Evolutionary conservation across 2,113 vertebrate species (phyloP).

Genomic region (Oncorhynchus gorbuscha): DNA sequence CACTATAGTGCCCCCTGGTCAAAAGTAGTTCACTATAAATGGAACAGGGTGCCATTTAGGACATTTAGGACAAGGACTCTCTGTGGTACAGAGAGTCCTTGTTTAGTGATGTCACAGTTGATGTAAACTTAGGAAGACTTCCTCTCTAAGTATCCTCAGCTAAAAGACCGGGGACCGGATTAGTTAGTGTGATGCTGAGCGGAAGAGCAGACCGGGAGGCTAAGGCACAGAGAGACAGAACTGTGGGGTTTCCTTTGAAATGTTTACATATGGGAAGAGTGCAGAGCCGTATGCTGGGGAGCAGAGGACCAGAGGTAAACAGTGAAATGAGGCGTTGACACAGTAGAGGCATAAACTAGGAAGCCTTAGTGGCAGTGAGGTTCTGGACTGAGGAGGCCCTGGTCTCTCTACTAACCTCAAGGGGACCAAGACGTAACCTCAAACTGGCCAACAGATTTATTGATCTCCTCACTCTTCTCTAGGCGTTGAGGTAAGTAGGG

Average conservation of each 20-base stretch:
- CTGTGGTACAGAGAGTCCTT: not conserved
- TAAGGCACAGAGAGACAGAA: not conserved
- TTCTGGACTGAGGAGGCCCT: not conserved
- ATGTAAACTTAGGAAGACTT: conserved; percentile 7
- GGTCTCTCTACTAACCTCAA: not conserved
- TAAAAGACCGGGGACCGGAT: not conserved
- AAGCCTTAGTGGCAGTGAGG: not conserved
- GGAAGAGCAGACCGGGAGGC: not conserved
- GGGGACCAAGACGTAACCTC: not conserved
- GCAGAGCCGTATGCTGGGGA: not conserved
- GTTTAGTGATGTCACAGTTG: conserved; percentile 3
- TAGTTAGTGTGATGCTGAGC: conserved; percentile 2
- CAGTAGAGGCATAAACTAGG: not conserved
- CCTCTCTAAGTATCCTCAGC: not conserved
- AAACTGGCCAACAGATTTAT: not conserved
- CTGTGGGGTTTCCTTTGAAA: not conserved
- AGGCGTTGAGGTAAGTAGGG: not conserved
- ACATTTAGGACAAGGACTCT: too few species aligned
- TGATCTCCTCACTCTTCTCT: not conserved
- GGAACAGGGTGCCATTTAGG: too few species aligned
- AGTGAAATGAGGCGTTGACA: not conserved
- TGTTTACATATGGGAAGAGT: not conserved
- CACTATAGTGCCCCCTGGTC: not conserved
- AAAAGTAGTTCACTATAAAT: too few species aligned
- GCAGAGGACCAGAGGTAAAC: conserved; percentile 2